Evolutionary conservation across 2,888 invertebrate genomes (phyloP).

Genomic region (Himalopsyche kuldschensis): DNA sequence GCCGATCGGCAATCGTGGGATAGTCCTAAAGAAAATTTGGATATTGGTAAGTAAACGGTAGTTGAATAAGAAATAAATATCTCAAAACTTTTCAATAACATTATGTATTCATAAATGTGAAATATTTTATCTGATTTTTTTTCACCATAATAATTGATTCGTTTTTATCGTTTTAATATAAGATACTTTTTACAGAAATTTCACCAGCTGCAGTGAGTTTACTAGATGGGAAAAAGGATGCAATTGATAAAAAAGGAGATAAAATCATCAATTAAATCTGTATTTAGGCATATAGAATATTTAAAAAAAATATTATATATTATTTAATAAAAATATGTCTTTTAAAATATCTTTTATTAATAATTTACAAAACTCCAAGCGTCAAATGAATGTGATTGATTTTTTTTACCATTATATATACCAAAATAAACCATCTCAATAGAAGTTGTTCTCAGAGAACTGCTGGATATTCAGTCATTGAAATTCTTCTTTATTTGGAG

Average conservation of each 20-base stretch:
- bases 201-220: not conserved
- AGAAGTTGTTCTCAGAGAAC: too few relatives aligned
- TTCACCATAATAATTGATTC: too few relatives aligned
- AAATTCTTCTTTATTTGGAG: too few relatives aligned
- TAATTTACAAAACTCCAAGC: not conserved
- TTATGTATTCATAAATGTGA: too few relatives aligned
- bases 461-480: too few relatives aligned
- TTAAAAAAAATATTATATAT: not conserved
- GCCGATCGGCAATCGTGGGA: conserved; percentile 25
- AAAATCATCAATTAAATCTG: too few relatives aligned
- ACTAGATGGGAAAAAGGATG: not conserved
- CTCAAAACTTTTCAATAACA: not conserved
- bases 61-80: too few relatives aligned
- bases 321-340: not conserved
- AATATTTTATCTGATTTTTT: too few relatives aligned
- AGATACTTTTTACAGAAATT: not conserved
- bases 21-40: not conserved
- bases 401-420: too few relatives aligned
- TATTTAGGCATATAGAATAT: not conserved
- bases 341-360: not conserved
- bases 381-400: too few relatives aligned
- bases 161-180: not conserved
- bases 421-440: too few relatives aligned
- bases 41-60: not conserved
- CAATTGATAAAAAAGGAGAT: not conserved